Base-by-base conservation (phyloP, 2,797 vertebrate genomes). In the Hemitrygon akajei region DNA sequence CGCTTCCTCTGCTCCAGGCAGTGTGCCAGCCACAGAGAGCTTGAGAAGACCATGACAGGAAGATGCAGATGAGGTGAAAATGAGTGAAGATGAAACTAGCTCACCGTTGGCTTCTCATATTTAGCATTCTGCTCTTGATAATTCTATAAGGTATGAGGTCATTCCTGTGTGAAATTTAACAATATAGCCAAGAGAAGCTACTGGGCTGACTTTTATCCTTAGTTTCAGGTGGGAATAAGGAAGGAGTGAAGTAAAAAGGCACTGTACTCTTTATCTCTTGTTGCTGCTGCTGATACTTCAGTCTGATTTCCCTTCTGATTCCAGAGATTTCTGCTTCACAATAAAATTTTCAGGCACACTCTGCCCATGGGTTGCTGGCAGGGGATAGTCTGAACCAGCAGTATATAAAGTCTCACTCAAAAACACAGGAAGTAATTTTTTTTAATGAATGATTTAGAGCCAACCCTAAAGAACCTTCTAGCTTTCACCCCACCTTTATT, bases 61-160 rank as follows among this genome's bases (percentile, higher is more conserved):
- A 91, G 69, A 14, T 73, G 69, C 7, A 69, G 66, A 91, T 91
- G 66, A 73, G 40, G 89, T 37, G 66, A 69, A 91, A 91, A 91
- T 91, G 89, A 71, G n/a, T 91, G 89, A 71, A 91, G 89, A 73
- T 73, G n/a, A 91, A 91, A 91, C 89, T 18, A 25, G 34, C 73
- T 40, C 89, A 91, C 34, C 10, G 66, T 91, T 69, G 89, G 34
- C 63, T 40, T 91, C 34, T 47, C 11, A 10, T 73, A 91, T 71
- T 91, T 71, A 91, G 66, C 34, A 37, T 18, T 10, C 18, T 66
- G n/a, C 37, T 71, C 18, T 63, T 71, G 66, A 22, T 20, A 37
- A 69, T 69, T 71, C 89, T 34, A 20, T 3, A 37, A n/a, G 63
- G 12, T 16, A 34, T 14, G 25, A 9, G 66, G 16, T 40, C 89